Percentiles rank a stretch among this genome's conserved stretches.
Evolutionary conservation across 1,140 invertebrate species (phyloP).

Genomic region (Cotesia vestalis): DNA sequence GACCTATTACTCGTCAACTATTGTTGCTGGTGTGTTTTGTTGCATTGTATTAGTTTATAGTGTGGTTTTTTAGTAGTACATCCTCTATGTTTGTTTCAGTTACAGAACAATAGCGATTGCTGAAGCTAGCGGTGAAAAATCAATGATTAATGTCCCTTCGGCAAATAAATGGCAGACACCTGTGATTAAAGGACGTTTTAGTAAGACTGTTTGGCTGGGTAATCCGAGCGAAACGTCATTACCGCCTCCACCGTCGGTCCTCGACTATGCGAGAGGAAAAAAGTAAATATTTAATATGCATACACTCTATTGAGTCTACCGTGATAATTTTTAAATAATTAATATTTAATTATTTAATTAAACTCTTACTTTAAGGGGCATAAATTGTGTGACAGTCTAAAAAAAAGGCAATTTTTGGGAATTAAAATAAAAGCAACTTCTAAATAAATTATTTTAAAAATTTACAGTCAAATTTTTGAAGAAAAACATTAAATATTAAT

Average conservation of each 20-base stretch:
- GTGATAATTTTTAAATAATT: no score
- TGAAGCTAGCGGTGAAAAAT: slow-evolving; percentile 50
- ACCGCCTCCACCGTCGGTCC: slow-evolving; percentile 47
- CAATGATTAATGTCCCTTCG: slow-evolving; percentile 45
- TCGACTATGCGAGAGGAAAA: slow-evolving; percentile 48
- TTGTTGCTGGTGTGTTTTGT: neutral
- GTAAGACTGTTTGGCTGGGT: slow-evolving; percentile 58
- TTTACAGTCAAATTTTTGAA: no score
- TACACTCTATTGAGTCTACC: neutral
- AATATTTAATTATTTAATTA: no score
- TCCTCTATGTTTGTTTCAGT: slow-evolving; percentile 34
- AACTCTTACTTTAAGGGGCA: no score
- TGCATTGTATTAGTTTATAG: no score
- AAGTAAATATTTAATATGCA: slow-evolving; percentile 46
- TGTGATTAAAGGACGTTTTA: slow-evolving; percentile 60
- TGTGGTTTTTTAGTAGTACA: neutral
- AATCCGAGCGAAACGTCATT: slow-evolving; percentile 53
- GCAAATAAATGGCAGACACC: slow-evolving; percentile 60
- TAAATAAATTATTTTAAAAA: no score
- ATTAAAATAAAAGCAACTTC: no score
- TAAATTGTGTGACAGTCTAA: no score
- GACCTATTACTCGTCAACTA: neutral
- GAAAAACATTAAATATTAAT: no score
- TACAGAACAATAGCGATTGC: slow-evolving; percentile 53
- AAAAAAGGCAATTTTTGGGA: no score